phyloP scores from a whole-genome alignment of 2,797 vertebrate genomes.

The Acomys russatus region DNA sequence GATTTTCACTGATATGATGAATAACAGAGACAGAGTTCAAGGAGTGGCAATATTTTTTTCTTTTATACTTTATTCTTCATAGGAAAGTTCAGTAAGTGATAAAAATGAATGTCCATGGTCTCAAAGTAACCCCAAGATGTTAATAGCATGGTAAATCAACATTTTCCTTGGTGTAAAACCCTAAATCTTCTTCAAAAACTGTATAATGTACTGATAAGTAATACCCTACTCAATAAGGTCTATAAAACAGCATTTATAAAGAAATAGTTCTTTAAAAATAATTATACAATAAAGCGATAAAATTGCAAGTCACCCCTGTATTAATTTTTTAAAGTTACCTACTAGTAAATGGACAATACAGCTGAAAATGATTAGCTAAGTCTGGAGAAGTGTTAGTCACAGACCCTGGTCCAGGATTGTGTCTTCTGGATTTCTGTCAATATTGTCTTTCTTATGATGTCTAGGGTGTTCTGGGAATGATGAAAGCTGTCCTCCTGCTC shows the following conservation, averaged over 20 bases:
- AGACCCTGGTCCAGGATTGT: not conserved
- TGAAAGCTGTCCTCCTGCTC: slow-evolving; percentile 73
- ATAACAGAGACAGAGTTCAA: not conserved
- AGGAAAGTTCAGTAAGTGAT: not conserved
- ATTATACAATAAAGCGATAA: not conserved
- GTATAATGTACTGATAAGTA: not conserved
- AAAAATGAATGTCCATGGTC: not conserved
- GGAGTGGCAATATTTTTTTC: not conserved
- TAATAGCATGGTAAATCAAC: not conserved
- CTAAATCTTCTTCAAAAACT: not conserved
- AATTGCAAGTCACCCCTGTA: not conserved
- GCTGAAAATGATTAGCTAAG: not conserved
- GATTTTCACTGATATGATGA: not conserved
- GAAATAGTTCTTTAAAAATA: slow-evolving; percentile 28
- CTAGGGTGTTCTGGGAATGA: slow-evolving; percentile 47
- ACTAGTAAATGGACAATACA: not conserved
- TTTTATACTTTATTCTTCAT: not conserved
- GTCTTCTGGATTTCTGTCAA: not conserved
- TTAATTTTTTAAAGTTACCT: not conserved
- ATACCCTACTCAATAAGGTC: not conserved
- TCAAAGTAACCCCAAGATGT: not conserved
- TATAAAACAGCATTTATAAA: not conserved
- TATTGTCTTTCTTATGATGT: not conserved
- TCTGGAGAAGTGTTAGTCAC: not conserved
- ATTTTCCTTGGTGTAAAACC: slow-evolving; percentile 18